Conservation (phyloP, 2,797 vertebrate species). For the Denticeps clupeoides region DNA sequence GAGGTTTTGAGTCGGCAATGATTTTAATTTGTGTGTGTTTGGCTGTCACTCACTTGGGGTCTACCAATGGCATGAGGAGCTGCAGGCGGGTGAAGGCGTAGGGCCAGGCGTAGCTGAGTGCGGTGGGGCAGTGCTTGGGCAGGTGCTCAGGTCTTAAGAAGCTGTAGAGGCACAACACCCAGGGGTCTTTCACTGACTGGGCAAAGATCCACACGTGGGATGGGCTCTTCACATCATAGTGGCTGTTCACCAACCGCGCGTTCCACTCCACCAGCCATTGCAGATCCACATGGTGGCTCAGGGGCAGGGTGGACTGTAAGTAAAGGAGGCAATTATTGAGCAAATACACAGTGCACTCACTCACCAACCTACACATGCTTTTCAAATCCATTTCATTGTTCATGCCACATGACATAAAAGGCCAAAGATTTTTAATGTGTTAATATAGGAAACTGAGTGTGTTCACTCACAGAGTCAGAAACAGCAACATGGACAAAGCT, state of each 20-base stretch:
- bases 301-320: conserved; percentile 69
- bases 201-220: conserved; percentile 98
- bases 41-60: conserved; percentile 75
- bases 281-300: conserved; percentile 86
- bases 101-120: conserved; percentile 95
- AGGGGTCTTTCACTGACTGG: conserved; percentile 91
- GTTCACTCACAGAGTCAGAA: conserved; percentile 82
- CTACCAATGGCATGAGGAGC: conserved; percentile 87
- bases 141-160: conserved; percentile 94
- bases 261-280: conserved; percentile 98
- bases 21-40: neutral
- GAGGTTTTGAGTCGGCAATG: neutral
- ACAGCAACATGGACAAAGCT: conserved; percentile 92
- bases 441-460: too few species aligned
- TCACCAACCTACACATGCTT: conserved; percentile 26
- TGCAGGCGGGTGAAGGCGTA: conserved; percentile 91
- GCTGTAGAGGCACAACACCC: conserved; percentile 96
- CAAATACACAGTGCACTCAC: conserved; percentile 11
- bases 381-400: neutral
- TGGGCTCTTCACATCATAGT: conserved; percentile 94
- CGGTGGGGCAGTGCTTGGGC: conserved; percentile 87
- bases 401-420: neutral
- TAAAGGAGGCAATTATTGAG: neutral
- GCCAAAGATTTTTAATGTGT: too few species aligned
- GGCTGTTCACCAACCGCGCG: conserved; percentile 86